phyloP scores from a whole-genome alignment of 2,797 vertebrate species.

The Semotilus atromaculatus region DNA sequence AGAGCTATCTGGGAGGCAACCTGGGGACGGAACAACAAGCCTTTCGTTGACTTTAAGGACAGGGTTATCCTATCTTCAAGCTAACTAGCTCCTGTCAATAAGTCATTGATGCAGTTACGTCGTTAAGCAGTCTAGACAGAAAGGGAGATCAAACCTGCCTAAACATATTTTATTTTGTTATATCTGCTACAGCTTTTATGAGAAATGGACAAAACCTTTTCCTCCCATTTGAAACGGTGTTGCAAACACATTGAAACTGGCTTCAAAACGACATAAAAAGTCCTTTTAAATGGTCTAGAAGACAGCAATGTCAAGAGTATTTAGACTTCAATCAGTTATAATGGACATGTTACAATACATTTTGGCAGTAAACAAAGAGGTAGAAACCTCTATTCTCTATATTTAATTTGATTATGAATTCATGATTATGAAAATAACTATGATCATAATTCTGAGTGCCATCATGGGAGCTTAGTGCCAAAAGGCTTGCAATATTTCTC shows the following conservation, averaged over 20 bases:
- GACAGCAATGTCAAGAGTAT: not conserved
- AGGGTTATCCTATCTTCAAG: slow-evolving; percentile 68
- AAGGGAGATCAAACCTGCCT: slow-evolving; percentile 68
- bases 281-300: not conserved
- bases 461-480: not conserved
- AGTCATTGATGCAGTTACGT: slow-evolving; percentile 77
- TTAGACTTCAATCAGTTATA: not conserved
- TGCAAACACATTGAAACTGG: not conserved
- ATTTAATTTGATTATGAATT: not conserved
- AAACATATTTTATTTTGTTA: slow-evolving; percentile 73
- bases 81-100: slow-evolving; percentile 73
- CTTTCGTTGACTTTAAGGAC: slow-evolving; percentile 51
- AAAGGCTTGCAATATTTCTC: not conserved
- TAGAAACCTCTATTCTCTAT: not conserved
- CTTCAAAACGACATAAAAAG: not conserved
- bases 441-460: not conserved
- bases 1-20: not conserved
- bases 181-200: slow-evolving; percentile 66
- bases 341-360: not conserved
- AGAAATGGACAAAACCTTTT: slow-evolving; percentile 64
- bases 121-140: slow-evolving; percentile 81
- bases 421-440: not conserved
- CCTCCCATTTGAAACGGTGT: not conserved
- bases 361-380: not conserved
- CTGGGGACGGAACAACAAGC: not conserved